Evolutionary conservation across 2,113 vertebrate genomes (phyloP).

Genomic region (Myxocyprinus asiaticus): DNA sequence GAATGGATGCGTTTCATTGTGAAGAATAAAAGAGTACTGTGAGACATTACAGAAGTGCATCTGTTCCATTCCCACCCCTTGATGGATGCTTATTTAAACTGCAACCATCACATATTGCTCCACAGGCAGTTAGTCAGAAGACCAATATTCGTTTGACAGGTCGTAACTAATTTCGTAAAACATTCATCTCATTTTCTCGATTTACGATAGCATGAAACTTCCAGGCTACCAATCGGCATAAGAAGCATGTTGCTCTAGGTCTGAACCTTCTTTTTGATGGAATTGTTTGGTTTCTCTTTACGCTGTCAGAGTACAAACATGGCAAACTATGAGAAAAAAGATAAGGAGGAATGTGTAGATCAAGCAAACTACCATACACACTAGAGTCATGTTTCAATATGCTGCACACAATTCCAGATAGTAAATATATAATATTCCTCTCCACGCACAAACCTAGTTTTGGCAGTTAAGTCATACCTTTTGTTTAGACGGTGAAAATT

Average conservation of each 20-base stretch:
- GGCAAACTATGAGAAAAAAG: neutral
- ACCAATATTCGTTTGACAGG: constrained; percentile 34
- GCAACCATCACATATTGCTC: constrained; percentile 37
- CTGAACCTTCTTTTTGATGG: neutral
- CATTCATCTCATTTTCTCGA: constrained; percentile 31
- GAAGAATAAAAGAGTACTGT: constrained; percentile 18
- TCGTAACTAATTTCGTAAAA: constrained; percentile 43
- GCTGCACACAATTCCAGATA: neutral
- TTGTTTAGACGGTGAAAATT: constrained; percentile 11
- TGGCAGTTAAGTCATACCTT: neutral
- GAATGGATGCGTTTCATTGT: constrained; percentile 47
- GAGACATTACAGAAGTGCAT: constrained; percentile 13
- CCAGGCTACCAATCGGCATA: neutral
- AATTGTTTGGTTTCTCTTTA: neutral
- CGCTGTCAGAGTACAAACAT: neutral
- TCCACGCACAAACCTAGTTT: neutral
- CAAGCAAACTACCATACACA: neutral
- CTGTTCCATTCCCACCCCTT: constrained; percentile 11
- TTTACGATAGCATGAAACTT: constrained; percentile 35
- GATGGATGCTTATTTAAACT: constrained; percentile 48
- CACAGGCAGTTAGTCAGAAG: constrained; percentile 41
- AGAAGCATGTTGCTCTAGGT: neutral
- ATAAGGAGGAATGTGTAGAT: neutral
- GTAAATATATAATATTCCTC: neutral
- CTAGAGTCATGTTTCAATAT: neutral